phyloP scores from a whole-genome alignment of 2,888 invertebrate species.

The Dysmachus trigonus region DNA sequence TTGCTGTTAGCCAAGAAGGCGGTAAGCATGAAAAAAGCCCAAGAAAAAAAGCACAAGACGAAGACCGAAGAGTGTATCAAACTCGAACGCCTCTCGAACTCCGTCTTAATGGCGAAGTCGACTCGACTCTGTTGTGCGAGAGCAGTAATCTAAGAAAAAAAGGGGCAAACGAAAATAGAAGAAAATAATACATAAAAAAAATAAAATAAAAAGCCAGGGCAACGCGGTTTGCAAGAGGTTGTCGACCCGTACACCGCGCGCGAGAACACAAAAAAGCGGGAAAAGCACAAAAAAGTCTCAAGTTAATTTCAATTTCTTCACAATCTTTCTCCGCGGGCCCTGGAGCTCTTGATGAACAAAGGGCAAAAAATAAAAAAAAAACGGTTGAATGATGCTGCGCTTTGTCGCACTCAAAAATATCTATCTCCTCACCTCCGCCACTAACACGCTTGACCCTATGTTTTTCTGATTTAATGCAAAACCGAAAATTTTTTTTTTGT shows the following conservation, averaged over 20 bases:
- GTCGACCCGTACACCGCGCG: neutral
- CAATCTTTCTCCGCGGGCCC: conserved; percentile 3
- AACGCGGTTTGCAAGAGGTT: conserved; percentile 23
- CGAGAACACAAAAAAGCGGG: neutral
- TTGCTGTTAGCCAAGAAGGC: neutral
- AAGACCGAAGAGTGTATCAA: neutral
- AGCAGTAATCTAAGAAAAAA: neutral
- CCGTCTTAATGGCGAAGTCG: neutral
- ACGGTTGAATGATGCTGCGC: neutral
- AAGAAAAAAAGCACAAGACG: neutral
- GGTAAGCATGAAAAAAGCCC: neutral
- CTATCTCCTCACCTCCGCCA: neutral
- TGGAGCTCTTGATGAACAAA: neutral
- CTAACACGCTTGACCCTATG: neutral
- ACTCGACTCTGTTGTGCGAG: neutral
- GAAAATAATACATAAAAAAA: neutral
- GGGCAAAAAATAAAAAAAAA: neutral
- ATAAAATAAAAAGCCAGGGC: neutral
- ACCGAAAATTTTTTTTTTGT: neutral
- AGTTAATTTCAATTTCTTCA: conserved; percentile 35
- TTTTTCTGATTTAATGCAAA: neutral
- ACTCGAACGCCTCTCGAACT: neutral
- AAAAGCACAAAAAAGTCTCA: neutral
- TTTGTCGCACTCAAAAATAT: neutral
- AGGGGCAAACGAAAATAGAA: neutral